Evolutionary conservation across 2,113 vertebrate genomes (phyloP), one percentile per base, ranked within the genome.

Genomic region (Aix galericulata): DNA sequence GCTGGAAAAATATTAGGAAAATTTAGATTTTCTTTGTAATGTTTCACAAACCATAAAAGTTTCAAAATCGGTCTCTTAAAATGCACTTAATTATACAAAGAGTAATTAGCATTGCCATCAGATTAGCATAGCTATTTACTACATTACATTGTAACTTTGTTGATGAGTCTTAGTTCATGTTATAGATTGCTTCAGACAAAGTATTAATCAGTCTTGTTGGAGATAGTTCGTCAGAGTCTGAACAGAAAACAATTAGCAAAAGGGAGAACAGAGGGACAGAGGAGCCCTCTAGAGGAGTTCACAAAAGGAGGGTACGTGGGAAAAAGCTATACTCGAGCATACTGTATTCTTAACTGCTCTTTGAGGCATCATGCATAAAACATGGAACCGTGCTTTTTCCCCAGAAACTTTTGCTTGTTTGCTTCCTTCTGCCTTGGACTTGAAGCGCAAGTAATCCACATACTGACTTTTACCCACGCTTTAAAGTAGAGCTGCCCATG

Each of bases 91-190:
- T 97, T 96, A 92, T 91, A 64, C 82, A 71, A 92, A 72, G 83
- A 87, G 55, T 95, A 97, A 93, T 97, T 95, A 93, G 78, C 12
- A 3, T 73, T 94, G 73, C 86, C 88, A 81, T 59, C 69, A 85
- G 63, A 96, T 97, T 97, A 95, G 81, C 95, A 94, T 52, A 92
- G 78, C 89, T 89, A 59, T 96, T 84, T 87, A 42, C 83, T 91
- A 62, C 77, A 73, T 80, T 88, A 79, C 90, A 91, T 26, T 94
- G 81, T 82, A 93, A 68, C 88, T 93, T 89, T 89, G 93, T 80
- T 92, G 88, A 79, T 85, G 90, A 87, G 77, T 81, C 71, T 85
- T 42, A 48, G 77, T 68, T 89, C 74, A 34, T 83, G 83, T 77
- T 85, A 50, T 62, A 9, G 66, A 68, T 78, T 95, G 60, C 86